Percentiles rank a stretch among this genome's conserved stretches.
phyloP scores from a whole-genome alignment of 2,888 invertebrate genomes.

The Julus scanicus region DNA sequence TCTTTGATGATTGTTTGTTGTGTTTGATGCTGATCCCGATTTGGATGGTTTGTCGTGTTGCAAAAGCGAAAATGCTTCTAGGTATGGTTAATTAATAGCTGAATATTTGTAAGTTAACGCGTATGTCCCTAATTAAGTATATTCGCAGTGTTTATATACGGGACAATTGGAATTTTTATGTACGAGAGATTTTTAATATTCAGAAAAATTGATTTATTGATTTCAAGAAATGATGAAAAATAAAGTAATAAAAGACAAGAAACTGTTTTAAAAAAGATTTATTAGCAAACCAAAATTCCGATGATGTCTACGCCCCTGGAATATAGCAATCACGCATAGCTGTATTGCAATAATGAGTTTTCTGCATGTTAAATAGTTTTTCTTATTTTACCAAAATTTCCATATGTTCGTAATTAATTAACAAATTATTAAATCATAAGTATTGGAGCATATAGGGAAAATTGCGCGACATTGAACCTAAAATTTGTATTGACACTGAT shows the following conservation, averaged over 20 bases:
- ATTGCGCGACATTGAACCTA: too few species aligned
- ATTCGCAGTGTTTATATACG: neutral
- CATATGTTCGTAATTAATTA: too few species aligned
- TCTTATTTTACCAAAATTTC: too few species aligned
- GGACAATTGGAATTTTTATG: neutral
- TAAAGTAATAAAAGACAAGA: neutral
- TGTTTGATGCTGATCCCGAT: neutral
- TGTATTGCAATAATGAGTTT: neutral
- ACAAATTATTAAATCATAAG: too few species aligned
- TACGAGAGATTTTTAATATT: neutral
- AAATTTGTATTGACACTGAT: neutral
- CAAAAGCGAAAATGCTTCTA: neutral
- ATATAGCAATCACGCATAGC: neutral
- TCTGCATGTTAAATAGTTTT: neutral
- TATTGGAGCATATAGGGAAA: too few species aligned
- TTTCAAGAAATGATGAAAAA: neutral
- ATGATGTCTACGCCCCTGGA: neutral
- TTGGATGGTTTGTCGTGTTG: conserved; percentile 6
- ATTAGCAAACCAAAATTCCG: too few species aligned
- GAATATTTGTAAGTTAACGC: neutral
- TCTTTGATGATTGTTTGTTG: neutral
- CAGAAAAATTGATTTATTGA: neutral
- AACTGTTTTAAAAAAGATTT: neutral
- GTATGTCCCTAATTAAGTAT: neutral
- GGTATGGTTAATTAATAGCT: neutral